phyloP scores from a whole-genome alignment of 2,888 invertebrate species.

The Rhagonycha lutea region DNA sequence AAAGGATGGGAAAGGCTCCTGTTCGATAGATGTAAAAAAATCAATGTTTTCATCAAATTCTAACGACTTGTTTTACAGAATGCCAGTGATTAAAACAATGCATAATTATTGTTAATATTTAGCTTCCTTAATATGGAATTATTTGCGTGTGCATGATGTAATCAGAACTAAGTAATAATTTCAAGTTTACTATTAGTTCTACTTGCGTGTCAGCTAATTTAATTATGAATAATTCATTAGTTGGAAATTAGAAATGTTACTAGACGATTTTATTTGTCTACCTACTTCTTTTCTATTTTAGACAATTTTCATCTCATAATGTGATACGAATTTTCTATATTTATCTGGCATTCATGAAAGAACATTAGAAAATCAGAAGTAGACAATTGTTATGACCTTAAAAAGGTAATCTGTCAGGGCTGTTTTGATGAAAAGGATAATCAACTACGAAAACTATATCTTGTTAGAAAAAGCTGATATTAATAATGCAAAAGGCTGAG shows the following conservation, averaged over 20 bases:
- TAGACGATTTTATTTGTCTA: neutral
- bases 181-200: neutral
- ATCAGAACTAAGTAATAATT: neutral
- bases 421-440: neutral
- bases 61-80: too few species aligned
- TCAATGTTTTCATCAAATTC: too few species aligned
- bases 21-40: too few species aligned
- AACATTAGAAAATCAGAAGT: neutral
- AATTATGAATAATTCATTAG: neutral
- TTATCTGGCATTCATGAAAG: neutral
- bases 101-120: neutral
- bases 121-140: neutral
- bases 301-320: neutral
- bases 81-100: too few species aligned
- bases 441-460: neutral
- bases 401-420: neutral
- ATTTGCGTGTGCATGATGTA: neutral
- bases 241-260: neutral
- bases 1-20: too few species aligned
- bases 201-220: neutral
- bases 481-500: neutral
- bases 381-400: neutral
- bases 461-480: neutral
- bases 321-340: neutral
- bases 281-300: neutral